These are phyloP conservation scores for Hyaena hyaena DNA, from an alignment of 2,113 vertebrate species.

Conservation along the genomic window DNA sequence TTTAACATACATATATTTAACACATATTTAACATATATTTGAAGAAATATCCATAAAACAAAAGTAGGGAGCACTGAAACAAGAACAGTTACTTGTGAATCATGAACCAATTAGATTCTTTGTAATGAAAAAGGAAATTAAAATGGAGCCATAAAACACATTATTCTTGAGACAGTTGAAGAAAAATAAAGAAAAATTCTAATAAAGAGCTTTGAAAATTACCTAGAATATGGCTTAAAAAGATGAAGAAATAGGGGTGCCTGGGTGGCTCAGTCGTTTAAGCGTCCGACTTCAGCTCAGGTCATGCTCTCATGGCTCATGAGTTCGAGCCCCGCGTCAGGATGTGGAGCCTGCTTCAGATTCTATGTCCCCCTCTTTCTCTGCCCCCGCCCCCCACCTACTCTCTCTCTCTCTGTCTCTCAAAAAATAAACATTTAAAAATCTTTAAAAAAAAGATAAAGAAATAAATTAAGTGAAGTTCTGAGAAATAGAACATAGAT, in stretches of 20 bases:
- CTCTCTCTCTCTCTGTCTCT: too few relatives aligned
- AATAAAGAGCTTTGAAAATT: neutral
- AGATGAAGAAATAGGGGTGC: neutral
- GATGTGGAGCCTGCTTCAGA: too few relatives aligned
- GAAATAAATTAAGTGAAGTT: neutral
- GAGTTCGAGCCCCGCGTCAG: too few relatives aligned
- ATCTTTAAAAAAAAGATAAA: neutral
- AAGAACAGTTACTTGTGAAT: neutral
- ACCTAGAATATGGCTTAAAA: neutral
- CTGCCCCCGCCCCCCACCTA: too few relatives aligned
- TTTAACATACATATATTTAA: neutral
- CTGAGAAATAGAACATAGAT: neutral
- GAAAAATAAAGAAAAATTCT: neutral
- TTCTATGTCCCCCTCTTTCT: too few relatives aligned
- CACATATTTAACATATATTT: neutral
- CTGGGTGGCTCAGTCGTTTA: too few relatives aligned
- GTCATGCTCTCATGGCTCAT: too few relatives aligned
- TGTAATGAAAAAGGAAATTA: neutral
- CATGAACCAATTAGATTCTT: neutral
- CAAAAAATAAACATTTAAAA: too few relatives aligned
- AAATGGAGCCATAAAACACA: neutral
- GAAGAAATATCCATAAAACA: neutral
- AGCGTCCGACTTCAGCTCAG: too few relatives aligned
- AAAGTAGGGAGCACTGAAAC: neutral
- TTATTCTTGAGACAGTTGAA: neutral